These are phyloP conservation scores for Lasiurus cinereus DNA, from an alignment of 2,113 vertebrate genomes.

Conservation along the genomic window DNA sequence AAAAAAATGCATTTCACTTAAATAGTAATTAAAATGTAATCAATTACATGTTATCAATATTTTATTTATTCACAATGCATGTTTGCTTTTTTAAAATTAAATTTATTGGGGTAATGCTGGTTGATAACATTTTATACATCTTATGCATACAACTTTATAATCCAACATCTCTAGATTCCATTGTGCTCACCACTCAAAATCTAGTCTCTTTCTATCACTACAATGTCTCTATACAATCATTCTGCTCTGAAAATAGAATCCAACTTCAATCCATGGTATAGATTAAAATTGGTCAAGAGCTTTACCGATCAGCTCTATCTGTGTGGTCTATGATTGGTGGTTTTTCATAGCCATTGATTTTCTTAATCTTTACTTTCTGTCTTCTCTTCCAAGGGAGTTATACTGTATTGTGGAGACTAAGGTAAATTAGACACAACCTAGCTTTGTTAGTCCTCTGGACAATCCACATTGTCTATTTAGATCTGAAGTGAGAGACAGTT, in stretches of 20 bases:
- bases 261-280: neutral
- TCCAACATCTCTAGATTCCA: neutral
- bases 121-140: neutral
- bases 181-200: neutral
- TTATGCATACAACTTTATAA: neutral
- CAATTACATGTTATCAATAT: neutral
- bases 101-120: neutral
- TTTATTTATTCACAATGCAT: neutral
- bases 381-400: neutral
- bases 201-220: neutral
- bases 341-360: neutral
- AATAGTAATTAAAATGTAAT: neutral
- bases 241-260: constrained; percentile 3
- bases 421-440: neutral
- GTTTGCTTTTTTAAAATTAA: neutral
- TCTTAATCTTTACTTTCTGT: neutral
- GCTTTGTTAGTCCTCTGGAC: neutral
- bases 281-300: neutral
- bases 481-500: neutral
- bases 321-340: neutral
- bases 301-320: neutral
- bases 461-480: neutral
- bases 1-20: constrained; percentile 6
- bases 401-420: neutral
- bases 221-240: neutral